Evolutionary conservation across 2,797 vertebrate genomes (phyloP), one percentile per base, ranked within the genome.

Genomic region (Coregonus ussuriensis): DNA sequence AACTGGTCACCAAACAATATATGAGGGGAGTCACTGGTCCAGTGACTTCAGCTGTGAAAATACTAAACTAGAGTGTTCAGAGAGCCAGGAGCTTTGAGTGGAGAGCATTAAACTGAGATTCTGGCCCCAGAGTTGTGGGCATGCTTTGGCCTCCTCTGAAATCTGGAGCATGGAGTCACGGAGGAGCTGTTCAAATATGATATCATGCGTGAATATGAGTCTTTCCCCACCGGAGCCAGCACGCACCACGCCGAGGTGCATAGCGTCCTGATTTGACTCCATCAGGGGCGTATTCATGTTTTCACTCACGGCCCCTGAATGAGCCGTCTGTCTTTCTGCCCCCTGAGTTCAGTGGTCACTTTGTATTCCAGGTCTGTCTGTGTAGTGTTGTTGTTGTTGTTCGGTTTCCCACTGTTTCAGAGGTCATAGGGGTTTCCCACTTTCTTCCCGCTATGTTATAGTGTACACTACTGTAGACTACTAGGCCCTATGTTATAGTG

Each of bases 191-290:
- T 65, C 62, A 62, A 16, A 65, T 51, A 75, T 66, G 14, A 67
- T 72, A 77, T 52, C 41, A 72, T 25, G 56, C 54, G 18, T 65
- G 75, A 69, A 47, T 72, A 70, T n/a, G 72, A 74, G 33, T 37
- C 31, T 47, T 62, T 67, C 67, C 74, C 21, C 25, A 25, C 59
- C 9, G 21, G 35, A 33, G 15, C 41, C 29, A 37, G 35, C 35
- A 37, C 35, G 35, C 35, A 5, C 35, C 35, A 37, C 18, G 65
- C 53, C 14, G 53, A 29, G 1, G 47, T 4, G 29, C 41, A 47
- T 14, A 16, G 33, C 25, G n/a, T 68, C 72, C 72, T 29, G 4
- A 13, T 75, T 14, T 52, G 63, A 29, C 74, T 66, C 51, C 52
- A 35, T 68, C 35, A 54, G 63, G 63, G 63, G 65, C 29, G 21